Evolutionary conservation across 2,888 invertebrate species (phyloP).

Genomic region (Antitype chi): DNA sequence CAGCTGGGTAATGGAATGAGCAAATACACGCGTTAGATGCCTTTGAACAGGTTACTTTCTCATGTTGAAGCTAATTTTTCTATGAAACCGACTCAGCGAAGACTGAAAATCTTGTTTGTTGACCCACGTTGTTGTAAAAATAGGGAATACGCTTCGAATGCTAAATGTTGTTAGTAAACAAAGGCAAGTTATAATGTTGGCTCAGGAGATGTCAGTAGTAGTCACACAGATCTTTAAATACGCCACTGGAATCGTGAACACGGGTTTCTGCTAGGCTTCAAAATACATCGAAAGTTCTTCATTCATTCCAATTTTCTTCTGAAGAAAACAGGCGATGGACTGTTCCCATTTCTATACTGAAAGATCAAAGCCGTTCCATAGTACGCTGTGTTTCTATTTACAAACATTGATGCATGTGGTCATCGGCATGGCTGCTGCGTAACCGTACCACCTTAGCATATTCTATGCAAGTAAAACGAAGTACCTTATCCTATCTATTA

Average conservation of each 20-base stretch:
- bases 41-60: constrained; percentile 81
- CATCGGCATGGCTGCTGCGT: constrained; percentile 89
- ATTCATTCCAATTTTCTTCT: constrained; percentile 64
- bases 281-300: constrained; percentile 70
- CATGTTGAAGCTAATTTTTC: constrained; percentile 83
- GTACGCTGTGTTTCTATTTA: constrained; percentile 87
- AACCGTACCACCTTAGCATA: constrained; percentile 87
- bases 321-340: constrained; percentile 75
- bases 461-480: constrained; percentile 82
- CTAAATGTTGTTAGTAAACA: constrained; percentile 85
- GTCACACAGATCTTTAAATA: constrained; percentile 69
- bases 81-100: constrained; percentile 73
- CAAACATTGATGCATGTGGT: constrained; percentile 91
- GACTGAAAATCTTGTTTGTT: constrained; percentile 65
- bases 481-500: constrained; percentile 64
- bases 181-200: constrained; percentile 75
- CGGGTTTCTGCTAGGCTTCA: constrained; percentile 59
- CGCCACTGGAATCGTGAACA: constrained; percentile 56
- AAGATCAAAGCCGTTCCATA: constrained; percentile 79
- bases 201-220: constrained; percentile 79
- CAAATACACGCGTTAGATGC: constrained; percentile 84
- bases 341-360: constrained; percentile 72
- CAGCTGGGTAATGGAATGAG: constrained; percentile 85
- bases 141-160: constrained; percentile 50
- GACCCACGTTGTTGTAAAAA: constrained; percentile 61